A percentile compares a stretch with the other conserved stretches of the same genome.
Conservation (phyloP, 1,140 invertebrate genomes). For the Atta texana region DNA sequence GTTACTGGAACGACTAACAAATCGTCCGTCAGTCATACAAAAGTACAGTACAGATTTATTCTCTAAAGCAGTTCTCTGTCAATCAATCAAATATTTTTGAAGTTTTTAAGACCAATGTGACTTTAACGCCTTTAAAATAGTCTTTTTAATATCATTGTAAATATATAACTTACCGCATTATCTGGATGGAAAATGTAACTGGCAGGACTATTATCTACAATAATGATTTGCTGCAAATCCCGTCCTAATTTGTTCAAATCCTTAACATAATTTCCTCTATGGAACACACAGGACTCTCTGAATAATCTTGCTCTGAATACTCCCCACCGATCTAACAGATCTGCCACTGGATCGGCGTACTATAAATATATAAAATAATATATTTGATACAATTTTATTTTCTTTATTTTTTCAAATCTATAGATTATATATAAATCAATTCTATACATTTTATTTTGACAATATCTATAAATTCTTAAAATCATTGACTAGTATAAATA, state of each 20-base stretch:
- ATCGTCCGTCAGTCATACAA: too few relatives aligned
- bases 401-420: neutral
- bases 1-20: too few relatives aligned
- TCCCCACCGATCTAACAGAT: slow-evolving; percentile 98
- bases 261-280: slow-evolving; percentile 99
- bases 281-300: slow-evolving; percentile 99
- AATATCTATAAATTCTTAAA: too few relatives aligned
- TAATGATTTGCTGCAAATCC: slow-evolving; percentile 98
- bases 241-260: slow-evolving; percentile 99
- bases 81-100: too few relatives aligned
- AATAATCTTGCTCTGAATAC: slow-evolving; percentile 98
- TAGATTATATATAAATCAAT: neutral
- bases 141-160: slow-evolving; percentile 30
- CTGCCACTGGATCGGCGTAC: slow-evolving; percentile 99
- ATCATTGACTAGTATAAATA: neutral
- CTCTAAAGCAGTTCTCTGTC: too few relatives aligned
- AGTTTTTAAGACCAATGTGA: too few relatives aligned
- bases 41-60: too few relatives aligned
- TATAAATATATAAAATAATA: slow-evolving; percentile 77
- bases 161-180: slow-evolving; percentile 95
- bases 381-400: neutral
- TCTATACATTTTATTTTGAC: too few relatives aligned
- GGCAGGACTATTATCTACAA: slow-evolving; percentile 99
- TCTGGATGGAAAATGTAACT: slow-evolving; percentile 99
- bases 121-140: neutral